These are phyloP conservation scores for Otolemur crassicaudatus DNA, from an alignment of 2,797 vertebrate species.

Conservation along the genomic window DNA sequence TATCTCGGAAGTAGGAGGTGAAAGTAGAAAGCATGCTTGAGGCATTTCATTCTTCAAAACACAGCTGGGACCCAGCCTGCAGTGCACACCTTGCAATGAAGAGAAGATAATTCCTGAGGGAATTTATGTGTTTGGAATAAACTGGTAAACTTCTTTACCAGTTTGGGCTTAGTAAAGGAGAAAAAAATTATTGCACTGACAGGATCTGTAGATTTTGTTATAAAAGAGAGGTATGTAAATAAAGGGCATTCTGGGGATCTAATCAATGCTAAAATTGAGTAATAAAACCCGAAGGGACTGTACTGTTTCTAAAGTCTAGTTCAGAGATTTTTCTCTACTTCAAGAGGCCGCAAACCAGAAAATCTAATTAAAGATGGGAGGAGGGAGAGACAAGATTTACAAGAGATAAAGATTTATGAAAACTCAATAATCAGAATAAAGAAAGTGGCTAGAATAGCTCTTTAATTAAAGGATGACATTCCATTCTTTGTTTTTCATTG, in stretches of 20 bases:
- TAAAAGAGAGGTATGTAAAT: slow-evolving; percentile 22
- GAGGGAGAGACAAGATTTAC: background rate
- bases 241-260: background rate
- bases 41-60: slow-evolving; percentile 12
- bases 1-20: background rate
- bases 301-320: slow-evolving; percentile 47
- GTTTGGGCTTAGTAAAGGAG: background rate
- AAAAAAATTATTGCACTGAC: background rate
- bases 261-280: slow-evolving; percentile 55
- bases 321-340: slow-evolving; percentile 23
- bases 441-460: background rate
- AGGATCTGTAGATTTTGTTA: slow-evolving; percentile 33
- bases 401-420: slow-evolving; percentile 49
- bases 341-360: slow-evolving; percentile 38
- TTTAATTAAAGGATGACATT: slow-evolving; percentile 68
- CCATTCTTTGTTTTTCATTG: slow-evolving; percentile 32
- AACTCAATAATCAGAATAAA: background rate
- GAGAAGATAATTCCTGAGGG: background rate
- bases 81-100: background rate
- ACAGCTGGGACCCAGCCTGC: background rate
- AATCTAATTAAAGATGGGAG: slow-evolving; percentile 55
- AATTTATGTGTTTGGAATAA: background rate
- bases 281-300: slow-evolving; percentile 34
- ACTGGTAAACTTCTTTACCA: background rate
- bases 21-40: background rate